Evolutionary conservation across 2,888 invertebrate species (phyloP).

Genomic region (Alloscopus bannaensis): DNA sequence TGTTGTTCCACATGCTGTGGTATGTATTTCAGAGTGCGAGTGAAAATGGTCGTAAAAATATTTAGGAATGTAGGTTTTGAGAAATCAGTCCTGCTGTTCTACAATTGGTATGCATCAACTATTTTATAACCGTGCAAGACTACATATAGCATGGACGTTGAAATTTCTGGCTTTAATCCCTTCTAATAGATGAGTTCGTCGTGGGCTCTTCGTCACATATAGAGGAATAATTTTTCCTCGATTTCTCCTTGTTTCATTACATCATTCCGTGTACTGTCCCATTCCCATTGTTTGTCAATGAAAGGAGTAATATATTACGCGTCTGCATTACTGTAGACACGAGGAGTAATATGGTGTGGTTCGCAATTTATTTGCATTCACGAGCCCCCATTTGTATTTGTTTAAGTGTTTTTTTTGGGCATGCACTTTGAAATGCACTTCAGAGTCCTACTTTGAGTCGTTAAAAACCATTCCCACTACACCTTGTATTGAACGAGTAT

Average conservation of each 20-base stretch:
- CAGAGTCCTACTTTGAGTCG: slow-evolving; percentile 38
- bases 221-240: too few relatives aligned
- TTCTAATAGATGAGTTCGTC: too few relatives aligned
- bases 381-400: slow-evolving; percentile 26
- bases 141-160: too few relatives aligned
- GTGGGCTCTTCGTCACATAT: too few relatives aligned
- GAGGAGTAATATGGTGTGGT: background rate
- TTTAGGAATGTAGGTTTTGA: slow-evolving; percentile 63
- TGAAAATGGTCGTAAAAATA: slow-evolving; percentile 62
- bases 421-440: slow-evolving; percentile 52
- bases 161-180: too few relatives aligned
- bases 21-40: slow-evolving; percentile 45
- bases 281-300: slow-evolving; percentile 6
- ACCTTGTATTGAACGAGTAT: background rate
- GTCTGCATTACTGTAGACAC: too few relatives aligned
- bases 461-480: slow-evolving; percentile 18
- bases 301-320: too few relatives aligned
- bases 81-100: slow-evolving; percentile 58
- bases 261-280: slow-evolving; percentile 20
- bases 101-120: too few relatives aligned
- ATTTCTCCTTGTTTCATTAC: slow-evolving; percentile 37
- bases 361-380: slow-evolving; percentile 12
- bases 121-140: too few relatives aligned
- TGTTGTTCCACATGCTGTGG: slow-evolving; percentile 18
- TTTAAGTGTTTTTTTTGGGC: slow-evolving; percentile 40